These are phyloP conservation scores for Orius laevigatus DNA, from an alignment of 1,140 invertebrate genomes.

Conservation along the genomic window DNA sequence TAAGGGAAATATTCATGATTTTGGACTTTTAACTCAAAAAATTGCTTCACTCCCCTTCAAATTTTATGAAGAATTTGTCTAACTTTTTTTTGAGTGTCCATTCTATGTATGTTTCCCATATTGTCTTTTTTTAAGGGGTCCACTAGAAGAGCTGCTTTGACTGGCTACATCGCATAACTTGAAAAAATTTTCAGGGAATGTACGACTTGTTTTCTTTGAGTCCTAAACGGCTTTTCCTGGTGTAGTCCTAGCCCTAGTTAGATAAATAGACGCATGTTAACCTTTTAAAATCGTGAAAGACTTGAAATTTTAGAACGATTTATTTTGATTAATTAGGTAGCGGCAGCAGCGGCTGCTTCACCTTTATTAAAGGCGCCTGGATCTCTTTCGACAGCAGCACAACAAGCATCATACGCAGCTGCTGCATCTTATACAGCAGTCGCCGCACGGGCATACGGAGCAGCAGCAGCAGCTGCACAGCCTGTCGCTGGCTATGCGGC, in stretches of 20 bases:
- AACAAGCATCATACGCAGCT: constrained; percentile 60
- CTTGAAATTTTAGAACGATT: too few species aligned
- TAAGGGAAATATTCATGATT: too few species aligned
- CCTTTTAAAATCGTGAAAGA: background rate
- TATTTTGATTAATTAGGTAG: constrained; percentile 8
- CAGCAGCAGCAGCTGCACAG: constrained; percentile 48
- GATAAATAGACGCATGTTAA: background rate
- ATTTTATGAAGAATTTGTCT: too few species aligned
- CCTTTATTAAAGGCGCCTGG: constrained; percentile 50
- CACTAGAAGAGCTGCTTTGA: too few species aligned
- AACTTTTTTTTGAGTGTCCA: too few species aligned
- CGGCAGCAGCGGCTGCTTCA: constrained; percentile 51
- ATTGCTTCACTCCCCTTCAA: too few species aligned
- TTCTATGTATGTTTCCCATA: too few species aligned
- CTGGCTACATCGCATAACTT: too few species aligned
- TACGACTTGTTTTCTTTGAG: too few species aligned
- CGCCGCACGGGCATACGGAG: constrained; percentile 52
- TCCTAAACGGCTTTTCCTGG: constrained; percentile 1
- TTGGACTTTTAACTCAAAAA: too few species aligned
- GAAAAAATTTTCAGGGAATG: too few species aligned
- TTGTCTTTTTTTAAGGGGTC: too few species aligned
- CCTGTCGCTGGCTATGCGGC: constrained; percentile 39
- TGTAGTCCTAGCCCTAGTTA: background rate
- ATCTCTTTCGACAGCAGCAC: constrained; percentile 39
- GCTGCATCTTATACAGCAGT: constrained; percentile 68